Evolutionary conservation across 2,797 vertebrate species (phyloP).

Genomic region (Ctenochaetus hawaiiensis): DNA sequence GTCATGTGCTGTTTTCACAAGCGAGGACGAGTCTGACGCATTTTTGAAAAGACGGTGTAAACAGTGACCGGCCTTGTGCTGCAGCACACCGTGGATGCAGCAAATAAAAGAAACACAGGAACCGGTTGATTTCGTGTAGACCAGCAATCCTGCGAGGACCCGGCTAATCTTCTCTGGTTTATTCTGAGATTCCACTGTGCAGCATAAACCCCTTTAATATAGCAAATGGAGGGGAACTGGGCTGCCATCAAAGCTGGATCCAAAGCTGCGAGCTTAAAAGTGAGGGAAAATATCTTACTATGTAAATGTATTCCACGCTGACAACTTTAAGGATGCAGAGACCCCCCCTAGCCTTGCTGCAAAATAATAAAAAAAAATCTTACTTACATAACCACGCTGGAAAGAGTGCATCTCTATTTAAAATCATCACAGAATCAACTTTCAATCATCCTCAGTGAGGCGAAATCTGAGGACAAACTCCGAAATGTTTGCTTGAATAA

Average conservation of each 20-base stretch:
- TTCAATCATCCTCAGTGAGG: conserved; percentile 28
- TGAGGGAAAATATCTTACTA: conserved; percentile 67
- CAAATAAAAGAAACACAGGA: conserved; percentile 58
- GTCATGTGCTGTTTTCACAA: conserved; percentile 20
- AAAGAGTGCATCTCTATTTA: conserved; percentile 43
- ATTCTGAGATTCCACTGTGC: conserved; percentile 63
- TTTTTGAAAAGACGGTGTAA: conserved; percentile 33
- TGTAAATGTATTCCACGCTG: conserved; percentile 80
- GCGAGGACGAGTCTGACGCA: conserved; percentile 25
- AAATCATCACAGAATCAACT: conserved; percentile 51
- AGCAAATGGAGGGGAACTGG: conserved; percentile 78
- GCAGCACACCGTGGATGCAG: conserved; percentile 35
- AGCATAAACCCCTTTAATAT: conserved; percentile 78
- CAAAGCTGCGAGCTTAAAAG: conserved; percentile 80
- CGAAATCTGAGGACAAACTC: conserved; percentile 34
- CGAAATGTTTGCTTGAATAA: conserved; percentile 46
- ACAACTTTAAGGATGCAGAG: conserved; percentile 73
- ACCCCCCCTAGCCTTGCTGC: conserved; percentile 32
- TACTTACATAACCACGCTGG: conserved; percentile 46
- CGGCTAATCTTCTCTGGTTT: conserved; percentile 67
- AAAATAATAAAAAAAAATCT: conserved; percentile 28
- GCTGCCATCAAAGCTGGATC: conserved; percentile 79
- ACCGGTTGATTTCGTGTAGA: conserved; percentile 35
- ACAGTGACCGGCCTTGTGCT: conserved; percentile 29
- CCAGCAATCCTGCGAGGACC: conserved; percentile 54